Percentiles rank a stretch among this genome's conserved stretches.
Evolutionary conservation across 2,113 vertebrate genomes (phyloP).

Genomic region (Climacteris rufus): DNA sequence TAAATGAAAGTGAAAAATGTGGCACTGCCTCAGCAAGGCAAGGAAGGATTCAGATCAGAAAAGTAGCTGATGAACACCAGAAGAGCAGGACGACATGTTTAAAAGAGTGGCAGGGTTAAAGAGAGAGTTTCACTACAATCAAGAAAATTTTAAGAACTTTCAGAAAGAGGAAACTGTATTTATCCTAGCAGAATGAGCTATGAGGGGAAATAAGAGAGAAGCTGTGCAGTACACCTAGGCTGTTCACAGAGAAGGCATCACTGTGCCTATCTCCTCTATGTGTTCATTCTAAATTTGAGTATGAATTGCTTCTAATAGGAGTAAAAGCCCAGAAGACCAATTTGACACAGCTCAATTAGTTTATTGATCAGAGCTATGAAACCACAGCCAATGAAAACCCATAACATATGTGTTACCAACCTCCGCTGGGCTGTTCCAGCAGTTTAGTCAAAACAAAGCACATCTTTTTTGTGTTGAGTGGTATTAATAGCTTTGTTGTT

Average conservation of each 20-base stretch:
- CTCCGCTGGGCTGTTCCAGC: background rate
- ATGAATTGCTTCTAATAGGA: constrained; percentile 8
- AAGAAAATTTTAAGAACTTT: background rate
- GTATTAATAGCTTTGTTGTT: background rate
- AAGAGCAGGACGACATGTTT: background rate
- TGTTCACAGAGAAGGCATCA: background rate
- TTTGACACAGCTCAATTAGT: constrained; percentile 35
- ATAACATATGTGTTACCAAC: background rate
- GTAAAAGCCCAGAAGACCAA: constrained; percentile 28
- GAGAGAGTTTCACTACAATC: background rate
- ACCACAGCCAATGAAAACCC: background rate
- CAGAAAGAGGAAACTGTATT: background rate
- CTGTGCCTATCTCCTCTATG: background rate
- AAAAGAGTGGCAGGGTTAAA: background rate
- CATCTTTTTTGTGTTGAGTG: background rate
- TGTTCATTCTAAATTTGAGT: background rate
- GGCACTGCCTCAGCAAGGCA: background rate
- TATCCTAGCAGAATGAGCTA: background rate
- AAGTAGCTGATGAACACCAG: background rate
- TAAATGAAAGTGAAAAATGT: background rate
- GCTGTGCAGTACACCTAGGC: too few relatives aligned
- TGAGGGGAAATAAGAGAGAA: background rate
- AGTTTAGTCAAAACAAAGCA: background rate
- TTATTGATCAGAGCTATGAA: constrained; percentile 45
- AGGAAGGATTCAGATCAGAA: background rate